Percentiles rank a stretch among this genome's conserved stretches.
phyloP scores from a whole-genome alignment of 2,888 invertebrate genomes.

The Cyclophora albipunctata region DNA sequence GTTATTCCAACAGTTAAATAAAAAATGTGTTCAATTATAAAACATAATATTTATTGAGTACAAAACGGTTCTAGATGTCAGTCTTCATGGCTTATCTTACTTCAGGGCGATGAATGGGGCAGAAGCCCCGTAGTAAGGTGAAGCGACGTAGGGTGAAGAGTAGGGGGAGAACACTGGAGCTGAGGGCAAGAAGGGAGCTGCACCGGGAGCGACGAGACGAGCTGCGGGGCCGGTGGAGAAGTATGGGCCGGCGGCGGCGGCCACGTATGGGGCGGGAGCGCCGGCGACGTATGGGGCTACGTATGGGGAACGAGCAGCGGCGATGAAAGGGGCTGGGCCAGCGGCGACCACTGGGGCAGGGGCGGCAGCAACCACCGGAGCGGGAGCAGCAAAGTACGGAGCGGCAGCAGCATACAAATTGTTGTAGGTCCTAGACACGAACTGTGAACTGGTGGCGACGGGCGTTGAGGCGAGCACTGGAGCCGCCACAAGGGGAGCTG shows the following conservation, averaged over 20 bases:
- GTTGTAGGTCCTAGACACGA: slow-evolving; percentile 30
- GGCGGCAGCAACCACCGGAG: slow-evolving; percentile 41
- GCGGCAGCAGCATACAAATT: slow-evolving; percentile 67
- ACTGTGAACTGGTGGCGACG: slow-evolving; percentile 39
- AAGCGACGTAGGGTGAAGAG: slow-evolving; percentile 24
- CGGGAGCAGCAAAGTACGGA: slow-evolving; percentile 72
- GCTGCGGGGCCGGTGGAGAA: slow-evolving; percentile 26
- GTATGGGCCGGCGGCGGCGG: slow-evolving; percentile 32
- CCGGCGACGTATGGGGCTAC: slow-evolving; percentile 15
- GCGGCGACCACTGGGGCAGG: slow-evolving; percentile 66
- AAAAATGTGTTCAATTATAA: slow-evolving; percentile 5
- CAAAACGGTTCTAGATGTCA: slow-evolving; percentile 35
- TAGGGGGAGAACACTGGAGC: slow-evolving; percentile 25
- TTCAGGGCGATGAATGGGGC: slow-evolving; percentile 51
- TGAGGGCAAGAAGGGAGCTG: slow-evolving; percentile 33
- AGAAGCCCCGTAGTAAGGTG: slow-evolving; percentile 30
- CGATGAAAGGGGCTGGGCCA: slow-evolving; percentile 50
- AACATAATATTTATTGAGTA: slow-evolving; percentile 17
- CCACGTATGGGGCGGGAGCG: slow-evolving; percentile 35
- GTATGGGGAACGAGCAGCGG: slow-evolving; percentile 43
- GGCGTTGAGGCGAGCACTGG: slow-evolving; percentile 9
- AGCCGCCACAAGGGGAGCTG: slow-evolving; percentile 60
- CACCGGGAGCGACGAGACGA: slow-evolving; percentile 25
- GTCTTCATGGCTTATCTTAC: slow-evolving; percentile 36
- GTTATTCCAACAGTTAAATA: background rate